These are phyloP conservation scores for Trigoniulus corallinus DNA, from an alignment of 1,140 invertebrate species.

Conservation along the genomic window DNA sequence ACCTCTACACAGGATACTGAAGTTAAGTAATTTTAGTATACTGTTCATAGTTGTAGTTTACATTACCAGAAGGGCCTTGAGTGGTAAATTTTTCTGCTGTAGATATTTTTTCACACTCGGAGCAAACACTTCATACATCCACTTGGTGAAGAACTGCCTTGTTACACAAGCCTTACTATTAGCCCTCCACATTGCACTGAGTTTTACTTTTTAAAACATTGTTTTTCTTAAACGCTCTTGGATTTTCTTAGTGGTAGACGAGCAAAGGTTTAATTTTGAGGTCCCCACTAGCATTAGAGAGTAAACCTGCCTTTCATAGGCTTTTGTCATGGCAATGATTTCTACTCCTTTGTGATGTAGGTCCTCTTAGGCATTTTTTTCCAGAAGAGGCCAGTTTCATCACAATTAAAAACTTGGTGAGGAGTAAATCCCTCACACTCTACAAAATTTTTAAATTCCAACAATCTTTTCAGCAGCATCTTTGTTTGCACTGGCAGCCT, in stretches of 20 bases:
- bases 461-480: slow-evolving; percentile 5
- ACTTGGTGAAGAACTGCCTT: slow-evolving; percentile 10
- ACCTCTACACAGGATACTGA: too few species aligned
- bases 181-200: slow-evolving; percentile 9
- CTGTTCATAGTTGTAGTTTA: too few species aligned
- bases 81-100: slow-evolving; percentile 12
- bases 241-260: slow-evolving; percentile 10
- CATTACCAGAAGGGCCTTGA: slow-evolving; percentile 14
- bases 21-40: too few species aligned
- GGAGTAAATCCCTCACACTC: slow-evolving; percentile 1
- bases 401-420: too few species aligned
- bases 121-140: slow-evolving; percentile 11
- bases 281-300: slow-evolving; percentile 13
- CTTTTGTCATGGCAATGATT: slow-evolving; percentile 10
- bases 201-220: slow-evolving; percentile 8
- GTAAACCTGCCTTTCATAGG: slow-evolving; percentile 14
- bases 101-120: slow-evolving; percentile 12
- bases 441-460: neutral
- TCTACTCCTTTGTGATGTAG: slow-evolving; percentile 12
- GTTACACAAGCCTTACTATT: slow-evolving; percentile 13
- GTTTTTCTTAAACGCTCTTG: slow-evolving; percentile 1
- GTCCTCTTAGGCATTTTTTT: slow-evolving; percentile 13
- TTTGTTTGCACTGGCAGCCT: too few species aligned
- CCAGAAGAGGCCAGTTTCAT: too few species aligned
- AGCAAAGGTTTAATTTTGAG: slow-evolving; percentile 13